Base-by-base conservation (phyloP, 2,113 vertebrate genomes). In the Hemichromis elongatus region DNA sequence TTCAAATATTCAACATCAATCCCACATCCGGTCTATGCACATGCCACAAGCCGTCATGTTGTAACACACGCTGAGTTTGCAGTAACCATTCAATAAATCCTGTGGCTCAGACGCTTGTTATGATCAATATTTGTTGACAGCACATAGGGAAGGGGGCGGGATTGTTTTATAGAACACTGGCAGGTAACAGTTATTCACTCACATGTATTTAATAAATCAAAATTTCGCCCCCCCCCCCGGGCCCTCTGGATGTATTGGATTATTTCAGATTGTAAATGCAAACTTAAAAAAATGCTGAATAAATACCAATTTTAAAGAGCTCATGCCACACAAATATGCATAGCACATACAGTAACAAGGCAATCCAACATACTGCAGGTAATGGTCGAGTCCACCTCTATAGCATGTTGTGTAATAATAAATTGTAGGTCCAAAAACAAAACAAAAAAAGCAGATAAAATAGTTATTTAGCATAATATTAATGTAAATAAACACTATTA, bases 51-150 rank as follows among this genome's bases (percentile, higher is more conserved):
- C 40, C 11, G 6, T 83, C 80, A 82, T 55, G 88, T 59, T 85
- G 80, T 84, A 86, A 86, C 45, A 88, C 68, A 59, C 56, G 80
- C 63, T 77, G 12, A 80, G 54, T 57, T 37, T 85, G 6, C 88
- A 90, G 86, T 59, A 89, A 88, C 50, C 66, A 14, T 59, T 77
- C 56, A 86, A 78, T 77, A 77, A 89, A 90, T 77, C 12, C n/a
- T 79, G 68, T 47, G 47, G 79, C 68, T 61, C 47, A 55, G 16
- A 52, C 35, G 54, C 50, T 54, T 33, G 37, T 45, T 77, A 26
- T 55, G 33, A 42, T 35, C 80, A 63, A 89, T 53, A 40, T 77
- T 80, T 61, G 73, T 68, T 83, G 61, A 86, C 84, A 81, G n/a
- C 2, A 3, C 45, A 63, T 81, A 24, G 14, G 3, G 54, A 1